These are phyloP conservation scores for Drosophila miranda DNA, from an alignment of 1,140 invertebrate species.

Conservation along the genomic window DNA sequence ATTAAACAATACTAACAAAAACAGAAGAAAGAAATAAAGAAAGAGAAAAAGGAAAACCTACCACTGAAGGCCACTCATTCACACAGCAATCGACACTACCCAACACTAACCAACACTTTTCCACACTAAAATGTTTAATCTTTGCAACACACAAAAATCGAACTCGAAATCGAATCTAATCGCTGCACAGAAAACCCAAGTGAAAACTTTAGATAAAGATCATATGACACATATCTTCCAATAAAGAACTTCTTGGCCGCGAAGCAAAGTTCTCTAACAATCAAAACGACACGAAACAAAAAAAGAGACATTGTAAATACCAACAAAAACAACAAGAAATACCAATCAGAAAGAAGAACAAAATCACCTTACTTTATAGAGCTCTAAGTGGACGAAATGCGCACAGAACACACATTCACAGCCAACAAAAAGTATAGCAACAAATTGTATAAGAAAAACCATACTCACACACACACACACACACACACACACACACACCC, in stretches of 20 bases:
- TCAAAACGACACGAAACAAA: slow-evolving; percentile 45
- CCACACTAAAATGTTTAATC: slow-evolving; percentile 43
- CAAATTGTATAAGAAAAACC: slow-evolving; percentile 18
- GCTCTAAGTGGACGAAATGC: slow-evolving; percentile 55
- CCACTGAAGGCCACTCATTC: slow-evolving; percentile 42
- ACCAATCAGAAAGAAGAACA: slow-evolving; percentile 43
- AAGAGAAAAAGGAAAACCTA: slow-evolving; percentile 24
- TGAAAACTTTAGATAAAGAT: slow-evolving; percentile 58
- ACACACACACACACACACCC: neutral
- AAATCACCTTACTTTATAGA: slow-evolving; percentile 78
- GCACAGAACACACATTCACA: slow-evolving; percentile 27
- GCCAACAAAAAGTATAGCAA: slow-evolving; percentile 5
- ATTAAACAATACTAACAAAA: slow-evolving; percentile 51
- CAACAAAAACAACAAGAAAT: slow-evolving; percentile 24
- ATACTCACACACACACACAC: slow-evolving; percentile 2
- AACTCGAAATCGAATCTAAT: slow-evolving; percentile 38
- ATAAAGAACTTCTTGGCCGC: slow-evolving; percentile 27
- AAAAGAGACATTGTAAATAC: slow-evolving; percentile 63
- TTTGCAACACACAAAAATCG: slow-evolving; percentile 40
- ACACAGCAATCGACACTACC: slow-evolving; percentile 33
- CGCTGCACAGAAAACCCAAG: slow-evolving; percentile 52
- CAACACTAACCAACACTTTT: neutral
- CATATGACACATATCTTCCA: slow-evolving; percentile 79
- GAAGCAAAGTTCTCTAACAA: slow-evolving; percentile 52
- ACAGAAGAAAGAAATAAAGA: slow-evolving; percentile 49